A percentile compares a stretch with the other conserved stretches of the same genome.
Conservation (phyloP, 2,888 invertebrate genomes). For the Diachrysia chrysitis region DNA sequence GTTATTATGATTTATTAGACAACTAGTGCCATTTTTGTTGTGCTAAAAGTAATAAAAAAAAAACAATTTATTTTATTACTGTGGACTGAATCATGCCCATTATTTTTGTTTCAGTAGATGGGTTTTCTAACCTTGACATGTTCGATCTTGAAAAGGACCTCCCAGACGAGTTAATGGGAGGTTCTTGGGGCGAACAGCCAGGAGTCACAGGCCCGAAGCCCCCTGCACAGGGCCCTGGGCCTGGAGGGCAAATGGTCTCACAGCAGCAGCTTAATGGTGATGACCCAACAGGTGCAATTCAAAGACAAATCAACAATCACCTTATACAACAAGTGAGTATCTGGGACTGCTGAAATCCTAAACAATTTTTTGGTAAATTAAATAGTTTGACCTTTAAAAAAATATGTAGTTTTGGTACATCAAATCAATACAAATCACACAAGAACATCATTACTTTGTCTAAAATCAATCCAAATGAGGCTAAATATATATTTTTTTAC, state of each 20-base stretch:
- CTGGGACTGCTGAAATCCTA: slow-evolving; percentile 66
- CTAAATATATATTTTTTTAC: no score
- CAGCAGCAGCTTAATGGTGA: slow-evolving; percentile 92
- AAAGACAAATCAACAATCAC: slow-evolving; percentile 91
- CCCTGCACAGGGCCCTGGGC: slow-evolving; percentile 95
- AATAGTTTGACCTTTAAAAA: background rate
- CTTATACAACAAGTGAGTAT: slow-evolving; percentile 91
- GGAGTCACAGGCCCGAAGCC: slow-evolving; percentile 92
- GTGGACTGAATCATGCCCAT: slow-evolving; percentile 6
- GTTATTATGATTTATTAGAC: background rate
- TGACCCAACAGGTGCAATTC: slow-evolving; percentile 90
- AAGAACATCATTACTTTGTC: no score
- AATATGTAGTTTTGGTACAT: background rate
- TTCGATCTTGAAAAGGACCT: slow-evolving; percentile 97
- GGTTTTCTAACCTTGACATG: slow-evolving; percentile 95
- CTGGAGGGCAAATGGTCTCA: slow-evolving; percentile 90
- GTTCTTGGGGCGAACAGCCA: slow-evolving; percentile 93
- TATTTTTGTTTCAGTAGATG: slow-evolving; percentile 89
- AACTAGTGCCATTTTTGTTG: background rate
- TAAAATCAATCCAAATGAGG: no score
- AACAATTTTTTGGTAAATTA: background rate
- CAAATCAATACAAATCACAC: background rate
- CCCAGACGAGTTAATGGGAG: slow-evolving; percentile 96
- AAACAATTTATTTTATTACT: background rate
- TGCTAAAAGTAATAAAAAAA: background rate